Conservation (phyloP, 2,888 invertebrate species). For the Poecilus cupreus region DNA sequence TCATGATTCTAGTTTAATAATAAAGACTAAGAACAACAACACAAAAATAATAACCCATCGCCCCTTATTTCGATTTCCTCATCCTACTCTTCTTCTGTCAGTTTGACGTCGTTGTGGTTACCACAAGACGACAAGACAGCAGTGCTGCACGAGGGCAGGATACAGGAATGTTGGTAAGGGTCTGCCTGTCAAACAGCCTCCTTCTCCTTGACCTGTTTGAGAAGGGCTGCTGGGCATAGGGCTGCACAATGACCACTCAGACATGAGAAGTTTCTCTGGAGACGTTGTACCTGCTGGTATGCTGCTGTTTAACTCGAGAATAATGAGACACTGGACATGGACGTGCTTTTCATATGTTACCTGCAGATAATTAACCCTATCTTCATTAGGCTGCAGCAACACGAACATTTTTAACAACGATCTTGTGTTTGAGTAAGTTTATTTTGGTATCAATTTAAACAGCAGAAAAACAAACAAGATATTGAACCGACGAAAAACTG, state of each 20-base stretch:
- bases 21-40: background rate
- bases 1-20: background rate
- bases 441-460: no score
- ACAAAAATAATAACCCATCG: background rate
- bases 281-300: background rate
- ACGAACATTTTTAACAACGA: no score
- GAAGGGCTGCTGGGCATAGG: background rate
- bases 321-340: background rate
- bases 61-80: background rate
- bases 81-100: background rate
- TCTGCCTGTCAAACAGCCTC: background rate
- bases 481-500: no score
- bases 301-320: background rate
- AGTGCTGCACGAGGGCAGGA: background rate
- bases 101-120: background rate
- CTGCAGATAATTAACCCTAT: no score
- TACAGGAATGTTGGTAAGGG: background rate
- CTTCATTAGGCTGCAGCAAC: no score
- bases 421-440: no score
- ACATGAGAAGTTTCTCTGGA: background rate
- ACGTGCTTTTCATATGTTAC: background rate
- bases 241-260: background rate
- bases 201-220: slow-evolving; percentile 5
- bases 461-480: no score
- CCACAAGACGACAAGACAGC: background rate